phyloP scores from a whole-genome alignment of 2,888 invertebrate genomes.

The Brassicogethes aeneus region DNA sequence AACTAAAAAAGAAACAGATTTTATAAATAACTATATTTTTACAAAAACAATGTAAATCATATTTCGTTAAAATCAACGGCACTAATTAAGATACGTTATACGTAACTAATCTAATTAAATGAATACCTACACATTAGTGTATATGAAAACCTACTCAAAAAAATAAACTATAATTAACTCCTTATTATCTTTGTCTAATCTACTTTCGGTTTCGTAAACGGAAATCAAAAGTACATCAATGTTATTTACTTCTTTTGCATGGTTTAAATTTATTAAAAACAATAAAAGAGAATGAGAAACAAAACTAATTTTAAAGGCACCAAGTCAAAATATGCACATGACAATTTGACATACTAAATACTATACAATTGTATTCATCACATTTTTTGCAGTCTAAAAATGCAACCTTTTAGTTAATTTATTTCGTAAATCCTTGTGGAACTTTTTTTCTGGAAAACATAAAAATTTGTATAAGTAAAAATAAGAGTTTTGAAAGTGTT shows the following conservation, averaged over 20 bases:
- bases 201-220: neutral
- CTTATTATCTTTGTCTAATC: constrained; percentile 1
- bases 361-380: too few species aligned
- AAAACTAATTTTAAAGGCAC: neutral
- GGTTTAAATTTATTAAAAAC: neutral
- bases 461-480: too few species aligned
- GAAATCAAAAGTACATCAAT: constrained; percentile 1
- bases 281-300: constrained; percentile 2
- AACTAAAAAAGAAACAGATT: neutral
- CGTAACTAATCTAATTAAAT: constrained; percentile 24
- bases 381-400: neutral
- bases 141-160: constrained; percentile 20
- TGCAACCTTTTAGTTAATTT: neutral
- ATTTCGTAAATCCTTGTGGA: too few species aligned
- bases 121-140: constrained; percentile 26
- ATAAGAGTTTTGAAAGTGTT: too few species aligned
- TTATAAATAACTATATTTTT: neutral
- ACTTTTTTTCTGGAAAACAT: too few species aligned
- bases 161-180: constrained; percentile 8
- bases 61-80: constrained; percentile 28
- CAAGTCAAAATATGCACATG: neutral
- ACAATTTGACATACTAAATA: too few species aligned
- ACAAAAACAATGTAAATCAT: constrained; percentile 27
- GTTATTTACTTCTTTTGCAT: neutral
- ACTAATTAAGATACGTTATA: constrained; percentile 27